phyloP scores from a whole-genome alignment of 2,888 invertebrate genomes.

The Melieria picta region DNA sequence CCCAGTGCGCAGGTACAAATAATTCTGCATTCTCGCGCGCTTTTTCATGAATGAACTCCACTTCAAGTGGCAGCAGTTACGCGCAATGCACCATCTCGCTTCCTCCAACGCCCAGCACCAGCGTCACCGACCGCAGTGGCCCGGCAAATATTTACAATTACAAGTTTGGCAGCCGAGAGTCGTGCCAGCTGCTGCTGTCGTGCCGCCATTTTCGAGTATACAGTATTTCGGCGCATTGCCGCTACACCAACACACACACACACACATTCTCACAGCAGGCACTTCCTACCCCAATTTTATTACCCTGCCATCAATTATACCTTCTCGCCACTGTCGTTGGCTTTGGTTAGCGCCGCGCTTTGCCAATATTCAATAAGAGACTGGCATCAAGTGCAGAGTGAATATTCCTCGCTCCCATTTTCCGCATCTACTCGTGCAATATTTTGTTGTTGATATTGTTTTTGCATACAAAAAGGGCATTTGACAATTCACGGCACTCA shows the following conservation, averaged over 20 bases:
- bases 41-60: conserved; percentile 37
- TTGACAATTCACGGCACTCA: conserved; percentile 13
- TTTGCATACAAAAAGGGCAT: conserved; percentile 4
- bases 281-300: no score
- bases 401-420: conserved; percentile 1
- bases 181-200: no score
- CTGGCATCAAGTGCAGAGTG: conserved; percentile 10
- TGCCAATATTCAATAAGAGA: conserved; percentile 12
- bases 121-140: background rate
- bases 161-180: no score
- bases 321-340: conserved; percentile 3
- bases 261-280: no score
- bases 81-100: background rate
- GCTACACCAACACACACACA: no score
- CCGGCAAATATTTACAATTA: no score
- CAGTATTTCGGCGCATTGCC: no score
- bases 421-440: background rate
- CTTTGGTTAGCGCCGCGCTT: background rate
- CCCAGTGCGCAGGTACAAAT: conserved; percentile 42
- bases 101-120: background rate
- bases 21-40: conserved; percentile 11
- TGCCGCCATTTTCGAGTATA: no score
- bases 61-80: background rate
- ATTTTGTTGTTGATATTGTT: no score
- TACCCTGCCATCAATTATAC: no score